Percentiles rank a stretch among this genome's conserved stretches.
These are phyloP conservation scores for Muscina levida DNA, from an alignment of 2,888 invertebrate species.

Conservation along the genomic window DNA sequence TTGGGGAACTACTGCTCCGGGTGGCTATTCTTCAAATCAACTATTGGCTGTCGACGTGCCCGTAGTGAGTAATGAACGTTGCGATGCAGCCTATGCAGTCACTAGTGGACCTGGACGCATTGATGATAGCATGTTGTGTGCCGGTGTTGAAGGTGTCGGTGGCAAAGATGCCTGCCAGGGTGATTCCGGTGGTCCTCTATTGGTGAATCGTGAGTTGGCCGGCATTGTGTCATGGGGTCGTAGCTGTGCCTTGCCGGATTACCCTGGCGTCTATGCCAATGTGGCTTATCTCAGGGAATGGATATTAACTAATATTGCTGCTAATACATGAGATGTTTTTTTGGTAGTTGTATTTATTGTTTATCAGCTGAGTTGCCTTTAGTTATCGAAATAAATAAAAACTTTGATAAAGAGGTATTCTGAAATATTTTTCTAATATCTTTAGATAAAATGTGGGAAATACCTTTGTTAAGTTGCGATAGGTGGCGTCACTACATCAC, in stretches of 20 bases:
- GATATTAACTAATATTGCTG: not conserved
- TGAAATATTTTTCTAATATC: no score
- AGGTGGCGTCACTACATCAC: no score
- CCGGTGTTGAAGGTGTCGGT: slow-evolving; percentile 72
- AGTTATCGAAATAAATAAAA: no score
- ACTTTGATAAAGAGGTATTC: no score
- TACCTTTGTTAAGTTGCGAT: no score
- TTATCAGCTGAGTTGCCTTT: no score
- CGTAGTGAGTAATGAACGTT: slow-evolving; percentile 70
- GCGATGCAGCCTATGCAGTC: slow-evolving; percentile 69
- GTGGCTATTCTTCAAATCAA: slow-evolving; percentile 68
- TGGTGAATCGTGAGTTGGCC: slow-evolving; percentile 10
- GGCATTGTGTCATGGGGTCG: slow-evolving; percentile 24
- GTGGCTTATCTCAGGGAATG: not conserved
- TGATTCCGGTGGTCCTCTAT: slow-evolving; percentile 68
- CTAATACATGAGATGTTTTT: no score
- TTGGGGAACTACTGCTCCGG: slow-evolving; percentile 75
- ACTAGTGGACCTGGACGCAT: slow-evolving; percentile 69
- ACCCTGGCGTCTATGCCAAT: slow-evolving; percentile 18
- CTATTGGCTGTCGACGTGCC: slow-evolving; percentile 80
- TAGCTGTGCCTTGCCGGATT: slow-evolving; percentile 13
- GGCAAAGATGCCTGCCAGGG: slow-evolving; percentile 78
- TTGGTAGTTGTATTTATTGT: no score
- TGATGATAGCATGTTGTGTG: slow-evolving; percentile 74
- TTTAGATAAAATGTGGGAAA: no score